Percentiles rank a stretch among this genome's conserved stretches.
These are phyloP conservation scores for Drosophila chauvacae DNA, from an alignment of 1,140 invertebrate genomes.

Conservation along the genomic window DNA sequence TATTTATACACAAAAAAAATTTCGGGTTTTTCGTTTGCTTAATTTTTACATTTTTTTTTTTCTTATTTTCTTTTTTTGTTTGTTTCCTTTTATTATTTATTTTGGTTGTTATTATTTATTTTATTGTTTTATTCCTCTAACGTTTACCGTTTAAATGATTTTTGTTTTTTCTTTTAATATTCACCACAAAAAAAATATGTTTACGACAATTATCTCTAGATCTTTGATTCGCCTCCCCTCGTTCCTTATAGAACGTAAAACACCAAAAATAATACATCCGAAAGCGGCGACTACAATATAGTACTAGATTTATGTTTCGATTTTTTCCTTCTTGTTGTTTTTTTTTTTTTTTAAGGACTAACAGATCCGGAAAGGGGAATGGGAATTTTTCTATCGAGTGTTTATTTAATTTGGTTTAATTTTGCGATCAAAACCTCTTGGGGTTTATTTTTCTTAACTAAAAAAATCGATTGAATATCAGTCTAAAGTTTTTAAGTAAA, in stretches of 20 bases:
- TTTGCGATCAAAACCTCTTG: background rate
- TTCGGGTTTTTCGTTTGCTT: slow-evolving; percentile 15
- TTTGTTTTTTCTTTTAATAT: slow-evolving; percentile 12
- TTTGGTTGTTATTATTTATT: background rate
- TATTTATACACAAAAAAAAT: slow-evolving; percentile 62
- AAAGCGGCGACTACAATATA: slow-evolving; percentile 55
- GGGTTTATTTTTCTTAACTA: background rate
- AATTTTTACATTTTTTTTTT: slow-evolving; percentile 20
- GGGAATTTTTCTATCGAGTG: background rate
- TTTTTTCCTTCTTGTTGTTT: background rate
- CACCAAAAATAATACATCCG: slow-evolving; percentile 40
- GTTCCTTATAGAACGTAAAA: slow-evolving; percentile 24
- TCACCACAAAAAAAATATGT: slow-evolving; percentile 37
- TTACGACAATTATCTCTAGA: slow-evolving; percentile 52
- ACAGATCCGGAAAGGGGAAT: slow-evolving; percentile 11
- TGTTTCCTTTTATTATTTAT: background rate
- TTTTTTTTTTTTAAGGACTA: background rate
- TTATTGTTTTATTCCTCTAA: slow-evolving; percentile 51
- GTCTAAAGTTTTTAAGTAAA: slow-evolving; percentile 16
- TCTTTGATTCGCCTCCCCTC: slow-evolving; percentile 29
- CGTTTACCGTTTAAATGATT: slow-evolving; percentile 45
- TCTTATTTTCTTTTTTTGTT: background rate
- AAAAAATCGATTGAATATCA: slow-evolving; percentile 5
- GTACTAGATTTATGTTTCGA: slow-evolving; percentile 36
- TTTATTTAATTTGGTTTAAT: background rate